Base-by-base conservation (phyloP, 30 jellyfish, hydroid and myxozoan genomes). In the Clytia hemisphaerica region DNA sequence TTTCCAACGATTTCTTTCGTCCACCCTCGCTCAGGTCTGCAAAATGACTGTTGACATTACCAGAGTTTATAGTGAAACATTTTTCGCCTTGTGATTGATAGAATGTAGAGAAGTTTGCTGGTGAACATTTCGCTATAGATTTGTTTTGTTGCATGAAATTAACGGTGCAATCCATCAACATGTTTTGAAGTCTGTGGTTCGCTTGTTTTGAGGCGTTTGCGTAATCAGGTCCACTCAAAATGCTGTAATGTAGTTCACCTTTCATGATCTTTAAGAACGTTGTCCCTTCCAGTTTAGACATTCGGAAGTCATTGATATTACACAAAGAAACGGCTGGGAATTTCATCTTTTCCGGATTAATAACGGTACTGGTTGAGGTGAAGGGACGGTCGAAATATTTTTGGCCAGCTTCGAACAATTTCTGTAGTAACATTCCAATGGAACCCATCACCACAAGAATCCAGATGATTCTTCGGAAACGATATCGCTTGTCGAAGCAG, bases 271-370 rank as follows among this genome's bases (percentile, higher is more conserved):
- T 35, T 46, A 73, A 89, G 40, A 88, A 72, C 34, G 55, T 74
- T 26, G 94, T 73, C 29, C 81, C 81, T 24, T 72, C 66, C 84
- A 88, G 62, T 6, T 9, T 73, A 2, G 97, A 88, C 70, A 66
- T 33, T 40, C 94, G 73, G 48, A 73, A 54, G 49, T 88, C 97
- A 44, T 88, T 88, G 49, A 79, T 58, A 64, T 88, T 88, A 73
- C 97, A 88, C 27, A 88, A 12, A 10, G 97, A 88, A 28, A 88
- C 90, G 18, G 97, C 97, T 0, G 97, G 97, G 70, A 88, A 79
- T 0, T 51, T 76, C 87, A 88, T 79, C 18, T 74, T 62, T 32
- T 75, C 83, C 25, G 45, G 65, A 76, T 88, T 72, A 14, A 45
- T 88, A 49, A 79, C 63, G 1, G 97, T 79, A 29, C 94, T 88